Conservation (phyloP, 2,888 invertebrate genomes). For the Apamea crenata region DNA sequence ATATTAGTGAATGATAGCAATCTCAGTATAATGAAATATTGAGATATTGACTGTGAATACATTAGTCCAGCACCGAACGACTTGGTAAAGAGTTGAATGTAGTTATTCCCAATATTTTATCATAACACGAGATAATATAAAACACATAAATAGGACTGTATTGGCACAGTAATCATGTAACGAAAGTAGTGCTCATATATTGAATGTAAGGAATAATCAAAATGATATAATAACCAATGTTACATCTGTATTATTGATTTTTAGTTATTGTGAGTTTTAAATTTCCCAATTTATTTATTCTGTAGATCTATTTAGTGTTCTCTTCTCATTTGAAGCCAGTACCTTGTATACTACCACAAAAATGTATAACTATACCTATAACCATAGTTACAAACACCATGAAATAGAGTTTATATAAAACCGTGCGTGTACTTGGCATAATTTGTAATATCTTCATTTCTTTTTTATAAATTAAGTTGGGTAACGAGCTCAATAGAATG, state of each 20-base stretch:
- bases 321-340: conserved; percentile 28
- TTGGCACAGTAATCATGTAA: conserved; percentile 70
- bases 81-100: conserved; percentile 57
- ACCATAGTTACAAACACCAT: background rate
- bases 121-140: conserved; percentile 58
- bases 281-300: conserved; percentile 17
- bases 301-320: conserved; percentile 6
- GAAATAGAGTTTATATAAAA: conserved; percentile 6
- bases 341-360: conserved; percentile 20
- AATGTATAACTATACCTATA: background rate
- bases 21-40: conserved; percentile 52
- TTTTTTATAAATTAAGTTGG: conserved; percentile 47
- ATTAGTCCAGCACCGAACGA: conserved; percentile 50
- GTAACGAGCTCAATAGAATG: conserved; percentile 75
- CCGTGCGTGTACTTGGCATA: conserved; percentile 41
- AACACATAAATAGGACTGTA: conserved; percentile 69
- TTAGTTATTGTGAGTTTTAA: conserved; percentile 40
- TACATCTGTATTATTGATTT: conserved; percentile 48
- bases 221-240: conserved; percentile 54
- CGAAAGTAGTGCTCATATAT: conserved; percentile 68
- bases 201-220: conserved; percentile 61
- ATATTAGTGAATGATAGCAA: conserved; percentile 42
- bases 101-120: conserved; percentile 60
- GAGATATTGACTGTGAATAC: conserved; percentile 50
- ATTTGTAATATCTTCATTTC: conserved; percentile 8